Conservation (phyloP, 2,113 vertebrate genomes). For the Nothoprocta pentlandii region DNA sequence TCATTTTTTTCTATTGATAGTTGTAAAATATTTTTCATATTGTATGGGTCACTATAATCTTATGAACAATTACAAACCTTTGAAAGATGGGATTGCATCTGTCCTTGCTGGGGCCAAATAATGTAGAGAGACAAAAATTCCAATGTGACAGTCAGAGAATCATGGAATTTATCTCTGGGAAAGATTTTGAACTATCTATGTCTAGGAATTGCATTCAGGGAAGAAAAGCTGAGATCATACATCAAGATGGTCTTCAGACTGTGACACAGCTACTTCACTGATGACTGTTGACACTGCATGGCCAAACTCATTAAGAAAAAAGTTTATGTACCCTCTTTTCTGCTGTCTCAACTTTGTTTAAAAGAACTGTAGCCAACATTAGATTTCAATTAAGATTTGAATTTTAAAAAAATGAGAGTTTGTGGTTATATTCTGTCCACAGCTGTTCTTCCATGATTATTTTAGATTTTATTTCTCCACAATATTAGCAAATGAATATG, state of each 20-base stretch:
- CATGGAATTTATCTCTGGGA: background rate
- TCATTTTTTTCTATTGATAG: background rate
- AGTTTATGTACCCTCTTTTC: background rate
- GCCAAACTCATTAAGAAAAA: background rate
- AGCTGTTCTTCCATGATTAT: background rate
- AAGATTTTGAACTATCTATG: background rate
- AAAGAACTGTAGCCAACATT: background rate
- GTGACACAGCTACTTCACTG: background rate
- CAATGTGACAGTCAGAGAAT: background rate
- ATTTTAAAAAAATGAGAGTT: background rate
- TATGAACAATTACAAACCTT: background rate
- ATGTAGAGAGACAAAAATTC: background rate
- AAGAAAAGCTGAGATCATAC: background rate
- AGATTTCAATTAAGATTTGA: background rate
- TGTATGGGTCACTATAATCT: background rate
- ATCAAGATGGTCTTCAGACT: background rate
- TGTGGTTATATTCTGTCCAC: background rate
- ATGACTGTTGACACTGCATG: background rate
- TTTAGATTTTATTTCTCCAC: background rate
- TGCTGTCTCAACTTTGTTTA: background rate
- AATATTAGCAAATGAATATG: background rate
- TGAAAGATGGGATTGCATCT: background rate
- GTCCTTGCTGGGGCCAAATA: background rate
- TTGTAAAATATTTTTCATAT: background rate
- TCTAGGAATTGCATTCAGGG: background rate